These are phyloP conservation scores for Peromyscus attwateri DNA, from an alignment of 2,797 vertebrate genomes.

Conservation along the genomic window DNA sequence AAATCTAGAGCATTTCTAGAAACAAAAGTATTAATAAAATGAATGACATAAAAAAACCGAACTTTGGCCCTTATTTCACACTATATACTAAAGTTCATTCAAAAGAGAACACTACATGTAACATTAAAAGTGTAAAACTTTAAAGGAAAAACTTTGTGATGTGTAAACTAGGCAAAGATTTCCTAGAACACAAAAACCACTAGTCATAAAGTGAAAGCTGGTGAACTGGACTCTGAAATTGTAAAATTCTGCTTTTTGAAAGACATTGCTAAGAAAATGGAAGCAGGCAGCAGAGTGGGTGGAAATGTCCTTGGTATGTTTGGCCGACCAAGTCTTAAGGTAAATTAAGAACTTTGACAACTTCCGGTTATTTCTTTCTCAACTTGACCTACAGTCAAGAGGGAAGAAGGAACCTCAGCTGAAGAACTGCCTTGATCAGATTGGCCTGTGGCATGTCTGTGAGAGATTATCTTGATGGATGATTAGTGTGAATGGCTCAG, in stretches of 20 bases:
- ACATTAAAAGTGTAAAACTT: conserved; percentile 3
- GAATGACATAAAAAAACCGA: not conserved
- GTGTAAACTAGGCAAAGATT: not conserved
- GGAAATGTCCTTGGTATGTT: not conserved
- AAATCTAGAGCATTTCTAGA: conserved; percentile 22
- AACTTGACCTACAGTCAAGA: not conserved
- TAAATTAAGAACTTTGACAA: not conserved
- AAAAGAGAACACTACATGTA: not conserved
- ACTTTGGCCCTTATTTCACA: not conserved
- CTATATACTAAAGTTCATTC: not conserved
- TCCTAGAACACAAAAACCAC: not conserved
- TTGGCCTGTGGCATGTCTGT: not conserved
- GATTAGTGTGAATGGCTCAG: not conserved
- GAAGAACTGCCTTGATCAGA: not conserved
- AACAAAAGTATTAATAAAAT: not conserved
- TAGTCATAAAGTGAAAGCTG: conserved; percentile 26
- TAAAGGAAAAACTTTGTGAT: not conserved
- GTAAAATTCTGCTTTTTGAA: not conserved
- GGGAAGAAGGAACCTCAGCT: not conserved
- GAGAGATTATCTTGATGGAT: not conserved
- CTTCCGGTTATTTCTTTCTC: not conserved
- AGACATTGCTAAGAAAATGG: not conserved
- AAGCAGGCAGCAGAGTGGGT: not conserved
- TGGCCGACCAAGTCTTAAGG: not conserved
- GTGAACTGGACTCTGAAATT: not conserved